phyloP scores from a whole-genome alignment of 2,888 invertebrate species.

The Schizotus pectinicornis region DNA sequence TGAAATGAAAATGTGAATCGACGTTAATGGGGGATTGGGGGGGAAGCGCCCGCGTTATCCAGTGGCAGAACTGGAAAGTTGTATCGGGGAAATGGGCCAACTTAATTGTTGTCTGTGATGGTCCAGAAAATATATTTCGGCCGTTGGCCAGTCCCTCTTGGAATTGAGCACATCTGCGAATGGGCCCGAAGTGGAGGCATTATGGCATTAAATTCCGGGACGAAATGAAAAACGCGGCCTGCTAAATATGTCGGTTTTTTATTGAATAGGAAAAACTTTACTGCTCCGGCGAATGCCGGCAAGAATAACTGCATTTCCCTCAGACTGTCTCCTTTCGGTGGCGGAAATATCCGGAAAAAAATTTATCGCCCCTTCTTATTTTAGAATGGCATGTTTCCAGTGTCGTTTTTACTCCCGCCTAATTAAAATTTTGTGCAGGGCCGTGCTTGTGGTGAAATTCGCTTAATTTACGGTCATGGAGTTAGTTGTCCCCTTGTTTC shows the following conservation, averaged over 20 bases:
- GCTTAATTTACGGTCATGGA: constrained; percentile 9
- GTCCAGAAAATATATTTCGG: constrained; percentile 13
- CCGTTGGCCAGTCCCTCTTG: not conserved
- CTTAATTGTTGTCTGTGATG: not conserved
- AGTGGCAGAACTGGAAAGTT: no score
- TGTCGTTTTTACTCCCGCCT: not conserved
- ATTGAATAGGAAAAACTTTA: constrained; percentile 5
- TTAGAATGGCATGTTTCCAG: no score
- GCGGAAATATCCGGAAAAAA: no score
- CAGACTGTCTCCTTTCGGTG: no score
- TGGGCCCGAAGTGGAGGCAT: not conserved
- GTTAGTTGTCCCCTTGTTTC: constrained; percentile 9
- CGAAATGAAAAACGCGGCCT: constrained; percentile 12
- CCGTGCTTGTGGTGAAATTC: constrained; percentile 1
- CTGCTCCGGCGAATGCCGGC: not conserved
- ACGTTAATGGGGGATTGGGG: no score
- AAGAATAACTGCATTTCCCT: not conserved
- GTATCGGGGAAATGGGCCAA: no score
- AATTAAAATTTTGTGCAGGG: not conserved
- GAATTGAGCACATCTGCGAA: constrained; percentile 6
- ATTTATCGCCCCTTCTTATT: no score
- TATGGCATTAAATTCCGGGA: constrained; percentile 2
- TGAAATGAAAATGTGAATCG: no score
- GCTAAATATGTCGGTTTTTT: constrained; percentile 13
- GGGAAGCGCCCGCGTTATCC: no score